Percentiles rank a stretch among this genome's conserved stretches.
Conservation (phyloP, 2,888 invertebrate species). For the Drosophila antonietae region DNA sequence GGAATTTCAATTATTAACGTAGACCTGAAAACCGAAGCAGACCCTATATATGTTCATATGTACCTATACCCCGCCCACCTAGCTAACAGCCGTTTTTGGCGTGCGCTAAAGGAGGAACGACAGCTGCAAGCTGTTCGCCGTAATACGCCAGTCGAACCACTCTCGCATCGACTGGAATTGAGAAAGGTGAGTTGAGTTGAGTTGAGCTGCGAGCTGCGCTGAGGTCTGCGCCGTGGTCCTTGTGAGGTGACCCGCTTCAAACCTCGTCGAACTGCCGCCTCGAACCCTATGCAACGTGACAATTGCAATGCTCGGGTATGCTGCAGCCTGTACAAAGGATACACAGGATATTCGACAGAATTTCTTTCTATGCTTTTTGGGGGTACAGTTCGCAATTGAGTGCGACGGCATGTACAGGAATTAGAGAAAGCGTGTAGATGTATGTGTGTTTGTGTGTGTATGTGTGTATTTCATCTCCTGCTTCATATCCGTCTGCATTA, state of each 20-base stretch:
- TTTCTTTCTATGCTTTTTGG: constrained; percentile 28
- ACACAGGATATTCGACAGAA: constrained; percentile 40
- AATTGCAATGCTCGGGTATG: constrained; percentile 35
- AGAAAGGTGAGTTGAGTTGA: constrained; percentile 6
- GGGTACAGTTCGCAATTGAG: constrained; percentile 45
- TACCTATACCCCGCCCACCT: constrained; percentile 7
- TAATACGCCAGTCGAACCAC: constrained; percentile 56
- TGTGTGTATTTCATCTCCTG: constrained; percentile 65
- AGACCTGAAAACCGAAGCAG: background rate
- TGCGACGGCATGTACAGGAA: background rate
- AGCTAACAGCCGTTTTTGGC: constrained; percentile 39
- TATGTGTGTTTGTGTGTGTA: background rate
- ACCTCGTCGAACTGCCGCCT: constrained; percentile 53
- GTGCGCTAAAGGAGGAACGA: constrained; percentile 61
- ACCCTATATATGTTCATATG: background rate
- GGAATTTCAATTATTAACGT: constrained; percentile 32
- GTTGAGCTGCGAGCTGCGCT: background rate
- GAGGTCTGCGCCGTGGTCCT: constrained; percentile 33
- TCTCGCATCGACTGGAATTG: background rate
- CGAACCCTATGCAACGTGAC: constrained; percentile 37
- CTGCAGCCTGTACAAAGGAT: constrained; percentile 59
- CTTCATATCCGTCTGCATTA: constrained; percentile 66
- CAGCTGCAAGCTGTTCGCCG: constrained; percentile 68
- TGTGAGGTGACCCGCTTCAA: constrained; percentile 24
- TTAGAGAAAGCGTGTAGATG: background rate